Conservation (phyloP, 2,797 vertebrate species). For the Melanogrammus aeglefinus region DNA sequence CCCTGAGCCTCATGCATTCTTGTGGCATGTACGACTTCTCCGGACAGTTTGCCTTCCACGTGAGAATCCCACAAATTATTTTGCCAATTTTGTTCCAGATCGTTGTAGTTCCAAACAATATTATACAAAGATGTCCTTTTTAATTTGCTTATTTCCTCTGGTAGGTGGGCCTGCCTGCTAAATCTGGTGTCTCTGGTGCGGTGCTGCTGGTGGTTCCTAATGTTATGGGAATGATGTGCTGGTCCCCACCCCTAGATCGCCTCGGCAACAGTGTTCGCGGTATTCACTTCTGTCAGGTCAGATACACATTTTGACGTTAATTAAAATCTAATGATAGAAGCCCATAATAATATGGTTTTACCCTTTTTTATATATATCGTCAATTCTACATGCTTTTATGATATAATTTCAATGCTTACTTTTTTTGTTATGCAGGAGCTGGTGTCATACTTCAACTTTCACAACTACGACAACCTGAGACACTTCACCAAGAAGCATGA, state of each 20-base stretch:
- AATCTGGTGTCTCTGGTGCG: slow-evolving; percentile 87
- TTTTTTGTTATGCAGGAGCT: slow-evolving; percentile 72
- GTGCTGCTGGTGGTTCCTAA: slow-evolving; percentile 88
- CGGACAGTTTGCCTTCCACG: slow-evolving; percentile 88
- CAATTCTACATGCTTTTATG: neutral
- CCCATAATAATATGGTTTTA: neutral
- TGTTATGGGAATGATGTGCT: slow-evolving; percentile 90
- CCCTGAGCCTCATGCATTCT: slow-evolving; percentile 89
- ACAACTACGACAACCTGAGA: slow-evolving; percentile 90
- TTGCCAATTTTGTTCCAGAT: neutral
- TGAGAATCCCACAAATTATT: slow-evolving; percentile 45
- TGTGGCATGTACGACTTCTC: slow-evolving; percentile 94
- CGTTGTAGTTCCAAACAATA: neutral
- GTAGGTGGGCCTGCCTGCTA: slow-evolving; percentile 89
- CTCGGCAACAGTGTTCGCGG: slow-evolving; percentile 87
- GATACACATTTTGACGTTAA: neutral
- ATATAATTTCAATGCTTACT: neutral
- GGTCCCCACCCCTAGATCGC: slow-evolving; percentile 85
- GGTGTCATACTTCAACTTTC: slow-evolving; percentile 89
- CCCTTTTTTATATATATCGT: neutral
- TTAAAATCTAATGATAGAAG: neutral
- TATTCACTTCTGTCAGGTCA: slow-evolving; percentile 87
- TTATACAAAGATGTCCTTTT: neutral
- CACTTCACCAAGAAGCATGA: slow-evolving; percentile 87
- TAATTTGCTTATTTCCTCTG: slow-evolving; percentile 1